Base-by-base conservation (phyloP, 1,140 invertebrate genomes). In the Mactra quadrangularis region DNA sequence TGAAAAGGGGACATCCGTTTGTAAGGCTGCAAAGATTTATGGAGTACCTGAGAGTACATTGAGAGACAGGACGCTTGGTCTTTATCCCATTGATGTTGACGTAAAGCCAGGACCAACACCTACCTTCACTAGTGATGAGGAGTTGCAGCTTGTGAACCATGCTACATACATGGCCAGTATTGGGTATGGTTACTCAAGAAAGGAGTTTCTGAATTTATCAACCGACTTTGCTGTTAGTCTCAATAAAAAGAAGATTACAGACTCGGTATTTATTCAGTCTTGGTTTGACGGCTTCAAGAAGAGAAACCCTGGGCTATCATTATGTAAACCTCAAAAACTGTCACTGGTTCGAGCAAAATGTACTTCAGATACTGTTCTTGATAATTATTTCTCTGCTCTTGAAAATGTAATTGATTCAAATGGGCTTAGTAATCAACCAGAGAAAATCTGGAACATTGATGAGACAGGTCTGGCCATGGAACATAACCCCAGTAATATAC, bases 391-490 rank as follows among this genome's bases (percentile, higher is more conserved):
- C 41, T 25, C 38, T 33, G 81, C 57, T 6, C 31, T 83, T 45
- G 70, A 66, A 25, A 60, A 62, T 15, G 55, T 83, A 33, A 17
- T 83, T 52, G 27, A 52, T 3, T 68, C 35, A 17, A 33, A 64
- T 47, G 60, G 88, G 41, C 52, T 93, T 45, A 62, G 27, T 29
- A 38, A 89, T 70, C 77, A 82, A 52, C 88, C 90, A 27, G 59
- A 62, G 31, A 55, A 55, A n/a, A 90, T 93, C 33, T 93, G 86
- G 74, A 93, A 93, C 82, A 88, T 93, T 74, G 93, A 93, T 87
- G 91, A 93, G 83, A 93, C 93, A 75, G 91, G 89, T 6, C 92
- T 91, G 82, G 82, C 87, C 1, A 60, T 93, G 33, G 90, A 87
- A 9, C 92, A 94, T 72, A 78, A 91, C 25, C 75, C 82, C 33